Evolutionary conservation across 35 echinoderm and acorn worm genomes (phyloP), one percentile per base, ranked within the genome.

Genomic region (Heliocidaris tuberculata): DNA sequence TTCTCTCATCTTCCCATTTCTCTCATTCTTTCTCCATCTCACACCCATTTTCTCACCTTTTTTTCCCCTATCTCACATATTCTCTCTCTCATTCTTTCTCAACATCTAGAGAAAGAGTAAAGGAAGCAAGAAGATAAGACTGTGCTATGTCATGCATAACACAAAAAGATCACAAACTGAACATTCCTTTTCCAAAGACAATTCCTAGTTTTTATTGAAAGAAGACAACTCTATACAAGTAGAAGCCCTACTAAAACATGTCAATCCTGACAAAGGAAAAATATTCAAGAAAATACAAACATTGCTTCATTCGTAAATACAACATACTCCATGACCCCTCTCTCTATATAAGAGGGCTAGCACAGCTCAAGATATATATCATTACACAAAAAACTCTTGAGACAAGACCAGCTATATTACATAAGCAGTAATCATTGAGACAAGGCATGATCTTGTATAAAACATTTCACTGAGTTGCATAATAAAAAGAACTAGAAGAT

Each of bases 281-380:
- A 89, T 47, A 89, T 15, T 89, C 87, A 32, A 89, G 87, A 89
- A 89, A 89, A 89, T 89, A 89, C 87, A 89, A 89, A 89, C 87
- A 89, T 89, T 47, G 32, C 87, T 89, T 89, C 27, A 78, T 78
- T 78, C 12, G 87, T 89, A 89, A 89, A 89, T 89, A 89, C 87
- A 89, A 47, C 47, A 89, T 89, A 47, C 47, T 89, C 87, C 87
- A 15, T 89, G n/a, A n/a, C n/a, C 87, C 15, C 5, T 48, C 87
- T 89, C 47, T 19, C 87, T 89, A 31, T 35, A 89, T 9, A 89
- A 12, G 32, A 89, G 65, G 5, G 65, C 21, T 78, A 78, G 65
- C 65, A 78, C 65, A 78, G 27, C 65, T 78, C 65, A 78, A 78
- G 65, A 78, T 78, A 78, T 78, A 78, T 78, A 42, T 78, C 65